Conservation (phyloP, 2,888 invertebrate genomes). For the Venusia cambrica region DNA sequence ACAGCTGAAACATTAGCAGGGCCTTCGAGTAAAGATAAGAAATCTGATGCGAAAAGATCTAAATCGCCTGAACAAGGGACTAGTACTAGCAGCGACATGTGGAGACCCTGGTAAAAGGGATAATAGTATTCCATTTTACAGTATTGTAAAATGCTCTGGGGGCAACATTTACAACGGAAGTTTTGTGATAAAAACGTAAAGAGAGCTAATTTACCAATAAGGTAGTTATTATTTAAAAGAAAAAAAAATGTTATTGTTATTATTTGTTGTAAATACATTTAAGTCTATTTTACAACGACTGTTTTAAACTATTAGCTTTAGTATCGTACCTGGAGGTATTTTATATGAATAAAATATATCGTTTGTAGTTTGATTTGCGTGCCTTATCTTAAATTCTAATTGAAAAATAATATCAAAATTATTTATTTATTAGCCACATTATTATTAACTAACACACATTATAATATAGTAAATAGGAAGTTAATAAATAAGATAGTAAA, state of each 20-base stretch:
- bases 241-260: constrained; percentile 1
- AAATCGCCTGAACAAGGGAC: constrained; percentile 60
- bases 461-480: constrained; percentile 1
- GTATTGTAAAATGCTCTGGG: constrained; percentile 2
- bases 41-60: constrained; percentile 51
- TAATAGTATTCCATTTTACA: background rate
- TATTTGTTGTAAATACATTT: constrained; percentile 1
- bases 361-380: constrained; percentile 32
- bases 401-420: constrained; percentile 3
- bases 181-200: constrained; percentile 11
- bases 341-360: constrained; percentile 32
- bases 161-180: constrained; percentile 3
- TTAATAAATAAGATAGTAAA: too few species aligned
- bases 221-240: constrained; percentile 10
- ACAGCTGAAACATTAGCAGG: constrained; percentile 66
- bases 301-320: constrained; percentile 48
- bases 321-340: constrained; percentile 61
- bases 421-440: constrained; percentile 25
- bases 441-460: constrained; percentile 7
- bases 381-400: constrained; percentile 21
- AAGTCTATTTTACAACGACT: constrained; percentile 1
- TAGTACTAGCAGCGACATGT: constrained; percentile 61
- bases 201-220: constrained; percentile 9
- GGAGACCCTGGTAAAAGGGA: constrained; percentile 64
- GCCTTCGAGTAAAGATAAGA: constrained; percentile 35